Evolutionary conservation across 2,113 vertebrate species (phyloP).

Genomic region (Perccottus glenii): DNA sequence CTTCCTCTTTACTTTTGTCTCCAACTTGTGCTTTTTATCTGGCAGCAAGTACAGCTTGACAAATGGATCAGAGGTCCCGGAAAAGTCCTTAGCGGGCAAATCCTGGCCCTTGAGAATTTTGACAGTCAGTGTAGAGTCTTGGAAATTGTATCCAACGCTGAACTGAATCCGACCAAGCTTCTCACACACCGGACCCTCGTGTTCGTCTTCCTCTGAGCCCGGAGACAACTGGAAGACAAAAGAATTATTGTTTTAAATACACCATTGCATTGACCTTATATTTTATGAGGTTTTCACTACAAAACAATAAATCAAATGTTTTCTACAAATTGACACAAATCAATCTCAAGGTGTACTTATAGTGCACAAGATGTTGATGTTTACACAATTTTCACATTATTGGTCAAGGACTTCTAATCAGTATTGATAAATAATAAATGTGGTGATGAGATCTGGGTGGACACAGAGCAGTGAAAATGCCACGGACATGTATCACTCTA

Average conservation of each 20-base stretch:
- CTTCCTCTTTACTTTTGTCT: conserved; percentile 99
- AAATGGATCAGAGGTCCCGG: conserved; percentile 96
- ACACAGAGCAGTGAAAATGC: not conserved
- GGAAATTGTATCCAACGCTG: conserved; percentile 98
- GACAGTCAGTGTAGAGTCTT: conserved; percentile 96
- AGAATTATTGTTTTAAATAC: not conserved
- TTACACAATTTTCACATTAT: not conserved
- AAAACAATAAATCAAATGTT: not conserved
- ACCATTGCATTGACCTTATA: no score
- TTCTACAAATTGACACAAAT: not conserved
- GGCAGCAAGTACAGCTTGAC: conserved; percentile 99
- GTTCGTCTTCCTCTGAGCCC: conserved; percentile 93
- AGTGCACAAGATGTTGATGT: not conserved
- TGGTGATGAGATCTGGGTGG: not conserved
- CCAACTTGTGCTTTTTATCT: conserved; percentile 98
- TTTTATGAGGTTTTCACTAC: not conserved
- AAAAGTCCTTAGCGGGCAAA: conserved; percentile 98
- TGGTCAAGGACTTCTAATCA: conserved; percentile 2
- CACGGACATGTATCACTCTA: not conserved
- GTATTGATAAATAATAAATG: not conserved
- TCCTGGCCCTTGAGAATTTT: conserved; percentile 98
- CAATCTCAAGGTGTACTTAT: not conserved
- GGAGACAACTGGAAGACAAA: conserved; percentile 86
- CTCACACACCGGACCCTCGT: conserved; percentile 89
- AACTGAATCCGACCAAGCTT: conserved; percentile 98